Evolutionary conservation across 2,113 vertebrate genomes (phyloP).

Genomic region (Apeltes quadracus): DNA sequence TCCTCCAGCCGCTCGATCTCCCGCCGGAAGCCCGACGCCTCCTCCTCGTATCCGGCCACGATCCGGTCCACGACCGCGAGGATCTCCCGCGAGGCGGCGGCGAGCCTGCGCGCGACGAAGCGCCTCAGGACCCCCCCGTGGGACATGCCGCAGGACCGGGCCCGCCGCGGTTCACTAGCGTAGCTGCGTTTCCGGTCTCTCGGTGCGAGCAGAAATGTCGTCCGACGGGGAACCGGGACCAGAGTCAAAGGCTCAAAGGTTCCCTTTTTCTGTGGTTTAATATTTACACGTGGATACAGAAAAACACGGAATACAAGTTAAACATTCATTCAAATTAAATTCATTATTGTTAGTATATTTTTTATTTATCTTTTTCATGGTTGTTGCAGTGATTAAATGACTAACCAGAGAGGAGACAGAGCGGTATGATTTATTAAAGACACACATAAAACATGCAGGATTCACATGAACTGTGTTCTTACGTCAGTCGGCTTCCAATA

Average conservation of each 20-base stretch:
- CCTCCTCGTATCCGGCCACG: conserved; percentile 58
- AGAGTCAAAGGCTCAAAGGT: not conserved
- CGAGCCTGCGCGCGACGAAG: conserved; percentile 38
- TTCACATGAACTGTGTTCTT: not conserved
- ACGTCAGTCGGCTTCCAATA: not conserved
- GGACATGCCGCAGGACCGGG: too few species aligned
- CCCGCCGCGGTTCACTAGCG: too few species aligned
- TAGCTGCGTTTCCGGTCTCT: not conserved
- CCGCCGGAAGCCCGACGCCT: conserved; percentile 40
- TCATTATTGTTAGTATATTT: too few species aligned
- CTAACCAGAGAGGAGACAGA: not conserved
- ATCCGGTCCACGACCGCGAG: conserved; percentile 38
- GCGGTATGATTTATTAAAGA: not conserved
- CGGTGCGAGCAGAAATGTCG: not conserved
- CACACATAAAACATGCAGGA: not conserved
- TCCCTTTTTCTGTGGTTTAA: not conserved
- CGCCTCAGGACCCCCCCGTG: not conserved
- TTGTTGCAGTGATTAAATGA: too few species aligned
- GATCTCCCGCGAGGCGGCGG: conserved; percentile 54
- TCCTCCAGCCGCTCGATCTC: conserved; percentile 43
- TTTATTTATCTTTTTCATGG: too few species aligned
- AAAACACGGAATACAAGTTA: too few species aligned
- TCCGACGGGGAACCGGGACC: conserved; percentile 13
- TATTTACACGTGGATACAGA: not conserved
- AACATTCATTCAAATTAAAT: too few species aligned